Percentiles rank a stretch among this genome's conserved stretches.
Conservation (phyloP, 1,140 invertebrate genomes). For the Leptoteleia sp. region DNA sequence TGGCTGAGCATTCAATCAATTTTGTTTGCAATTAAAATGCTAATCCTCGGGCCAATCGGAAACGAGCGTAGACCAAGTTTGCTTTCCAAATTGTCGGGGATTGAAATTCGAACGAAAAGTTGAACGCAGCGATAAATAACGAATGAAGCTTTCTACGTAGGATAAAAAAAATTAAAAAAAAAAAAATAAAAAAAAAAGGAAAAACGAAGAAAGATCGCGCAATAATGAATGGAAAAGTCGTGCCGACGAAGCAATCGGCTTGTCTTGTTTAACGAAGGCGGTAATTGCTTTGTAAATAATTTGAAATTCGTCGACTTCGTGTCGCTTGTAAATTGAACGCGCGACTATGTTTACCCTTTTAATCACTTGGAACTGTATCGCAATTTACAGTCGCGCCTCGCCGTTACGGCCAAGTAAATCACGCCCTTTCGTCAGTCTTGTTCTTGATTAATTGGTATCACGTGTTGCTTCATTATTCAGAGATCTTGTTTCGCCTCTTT, state of each 20-base stretch:
- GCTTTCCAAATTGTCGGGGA: neutral
- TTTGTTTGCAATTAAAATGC: slow-evolving; percentile 3
- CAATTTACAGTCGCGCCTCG: slow-evolving; percentile 18
- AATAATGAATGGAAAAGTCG: slow-evolving; percentile 20
- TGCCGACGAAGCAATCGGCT: slow-evolving; percentile 6
- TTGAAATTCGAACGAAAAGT: slow-evolving; percentile 1
- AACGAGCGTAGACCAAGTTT: neutral
- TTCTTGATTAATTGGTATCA: slow-evolving; percentile 2
- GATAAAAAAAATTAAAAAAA: no score
- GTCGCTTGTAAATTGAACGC: slow-evolving; percentile 19
- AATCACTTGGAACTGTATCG: slow-evolving; percentile 26
- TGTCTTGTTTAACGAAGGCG: slow-evolving; percentile 19
- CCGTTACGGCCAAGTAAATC: slow-evolving; percentile 3
- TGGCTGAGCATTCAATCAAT: no score
- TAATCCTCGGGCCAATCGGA: neutral
- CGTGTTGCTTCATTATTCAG: slow-evolving; percentile 11
- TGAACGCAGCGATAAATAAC: slow-evolving; percentile 2
- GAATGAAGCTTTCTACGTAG: slow-evolving; percentile 22
- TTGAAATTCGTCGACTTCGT: slow-evolving; percentile 22
- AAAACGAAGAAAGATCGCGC: no score
- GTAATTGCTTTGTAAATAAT: slow-evolving; percentile 40
- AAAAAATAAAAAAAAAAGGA: slow-evolving; percentile 5
- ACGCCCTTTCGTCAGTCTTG: slow-evolving; percentile 1
- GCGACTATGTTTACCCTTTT: slow-evolving; percentile 34
- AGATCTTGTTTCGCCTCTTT: neutral